Percentiles rank a stretch among this genome's conserved stretches.
phyloP scores from a whole-genome alignment of 2,797 vertebrate species.

The Cichlasoma orientale region DNA sequence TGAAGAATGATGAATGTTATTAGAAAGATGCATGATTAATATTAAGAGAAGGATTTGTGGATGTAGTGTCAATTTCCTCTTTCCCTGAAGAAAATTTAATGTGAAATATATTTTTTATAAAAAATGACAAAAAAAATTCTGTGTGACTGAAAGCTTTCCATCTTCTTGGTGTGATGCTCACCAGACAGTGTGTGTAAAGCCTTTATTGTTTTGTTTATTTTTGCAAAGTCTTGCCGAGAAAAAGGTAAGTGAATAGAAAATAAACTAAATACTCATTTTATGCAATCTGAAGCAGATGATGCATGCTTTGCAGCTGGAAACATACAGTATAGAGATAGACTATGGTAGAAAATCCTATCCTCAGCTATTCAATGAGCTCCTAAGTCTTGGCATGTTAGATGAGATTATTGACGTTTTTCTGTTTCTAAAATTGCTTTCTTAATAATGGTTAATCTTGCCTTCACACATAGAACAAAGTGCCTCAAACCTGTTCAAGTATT shows the following conservation, averaged over 20 bases:
- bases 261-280: conserved; percentile 44
- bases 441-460: conserved; percentile 67
- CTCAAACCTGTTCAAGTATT: conserved; percentile 73
- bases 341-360: conserved; percentile 41
- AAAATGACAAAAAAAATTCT: conserved; percentile 40
- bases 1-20: conserved; percentile 42
- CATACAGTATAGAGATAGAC: conserved; percentile 35
- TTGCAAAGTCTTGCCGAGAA: conserved; percentile 29
- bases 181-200: conserved; percentile 48
- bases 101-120: conserved; percentile 30
- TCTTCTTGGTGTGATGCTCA: conserved; percentile 28
- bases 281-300: conserved; percentile 50
- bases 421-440: conserved; percentile 49
- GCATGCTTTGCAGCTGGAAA: conserved; percentile 62
- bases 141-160: conserved; percentile 31
- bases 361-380: conserved; percentile 40
- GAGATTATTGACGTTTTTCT: conserved; percentile 32
- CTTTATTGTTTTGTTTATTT: conserved; percentile 38
- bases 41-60: conserved; percentile 42
- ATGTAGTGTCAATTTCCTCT: conserved; percentile 14
- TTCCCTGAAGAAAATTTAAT: conserved; percentile 52
- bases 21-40: conserved; percentile 36
- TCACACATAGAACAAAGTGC: conserved; percentile 74
- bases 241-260: conserved; percentile 39
- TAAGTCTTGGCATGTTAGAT: conserved; percentile 51